Percentiles rank a stretch among this genome's conserved stretches.
phyloP scores from a whole-genome alignment of 1,140 invertebrate genomes.

The Teleogryllus occipitalis region DNA sequence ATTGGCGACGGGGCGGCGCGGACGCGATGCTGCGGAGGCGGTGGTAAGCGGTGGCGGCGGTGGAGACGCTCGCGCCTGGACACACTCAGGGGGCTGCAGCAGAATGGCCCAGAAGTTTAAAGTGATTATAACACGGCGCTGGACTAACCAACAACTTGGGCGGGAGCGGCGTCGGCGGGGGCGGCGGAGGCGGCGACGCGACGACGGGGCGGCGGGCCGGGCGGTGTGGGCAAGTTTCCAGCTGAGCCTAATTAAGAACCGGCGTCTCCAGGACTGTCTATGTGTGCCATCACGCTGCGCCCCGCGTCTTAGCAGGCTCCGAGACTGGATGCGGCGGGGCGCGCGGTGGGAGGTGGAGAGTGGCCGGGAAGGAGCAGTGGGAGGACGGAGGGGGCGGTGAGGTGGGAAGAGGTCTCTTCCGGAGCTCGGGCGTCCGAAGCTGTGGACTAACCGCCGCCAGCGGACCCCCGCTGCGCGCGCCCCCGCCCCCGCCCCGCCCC shows the following conservation, averaged over 20 bases:
- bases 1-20: neutral
- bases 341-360: neutral
- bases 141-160: neutral
- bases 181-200: no score
- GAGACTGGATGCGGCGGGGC: neutral
- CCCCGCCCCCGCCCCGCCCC: no score
- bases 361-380: neutral
- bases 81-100: neutral
- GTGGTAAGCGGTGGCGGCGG: no score
- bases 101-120: constrained; percentile 4
- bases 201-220: no score
- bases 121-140: constrained; percentile 1
- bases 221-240: neutral
- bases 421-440: neutral
- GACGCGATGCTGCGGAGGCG: neutral
- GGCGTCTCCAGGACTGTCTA: neutral
- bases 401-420: neutral
- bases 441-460: no score
- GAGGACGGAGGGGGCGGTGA: neutral
- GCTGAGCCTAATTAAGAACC: neutral
- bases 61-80: neutral
- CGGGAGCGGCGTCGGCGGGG: no score
- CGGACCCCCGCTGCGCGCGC: no score
- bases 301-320: neutral
- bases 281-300: neutral